Evolutionary conservation across 2,888 invertebrate genomes (phyloP).

Genomic region (Spodoptera picta): DNA sequence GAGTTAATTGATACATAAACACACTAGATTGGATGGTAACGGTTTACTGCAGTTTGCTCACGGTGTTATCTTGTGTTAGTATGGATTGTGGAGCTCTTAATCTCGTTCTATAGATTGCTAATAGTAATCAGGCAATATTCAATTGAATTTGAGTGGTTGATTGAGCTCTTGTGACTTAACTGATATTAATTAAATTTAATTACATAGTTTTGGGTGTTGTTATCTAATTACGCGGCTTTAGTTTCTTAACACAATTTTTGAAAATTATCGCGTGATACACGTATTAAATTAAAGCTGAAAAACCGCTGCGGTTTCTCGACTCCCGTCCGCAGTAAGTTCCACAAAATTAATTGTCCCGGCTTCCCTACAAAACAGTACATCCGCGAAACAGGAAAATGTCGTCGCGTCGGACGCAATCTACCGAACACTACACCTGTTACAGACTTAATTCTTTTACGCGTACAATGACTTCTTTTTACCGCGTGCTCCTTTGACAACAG

Average conservation of each 20-base stretch:
- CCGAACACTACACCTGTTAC: slow-evolving; percentile 47
- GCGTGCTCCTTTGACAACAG: slow-evolving; percentile 20
- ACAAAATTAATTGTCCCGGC: slow-evolving; percentile 28
- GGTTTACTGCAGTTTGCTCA: slow-evolving; percentile 25
- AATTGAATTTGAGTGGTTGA: not conserved
- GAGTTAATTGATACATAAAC: slow-evolving; percentile 40
- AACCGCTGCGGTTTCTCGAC: too few species aligned
- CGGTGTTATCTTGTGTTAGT: slow-evolving; percentile 13
- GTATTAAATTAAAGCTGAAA: too few species aligned
- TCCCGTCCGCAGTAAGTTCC: slow-evolving; percentile 5
- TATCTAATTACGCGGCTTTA: too few species aligned
- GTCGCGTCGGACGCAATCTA: slow-evolving; percentile 26
- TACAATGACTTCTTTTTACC: slow-evolving; percentile 20
- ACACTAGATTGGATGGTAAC: slow-evolving; percentile 26
- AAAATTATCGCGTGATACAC: too few species aligned
- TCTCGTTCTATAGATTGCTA: not conserved
- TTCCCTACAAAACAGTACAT: slow-evolving; percentile 21
- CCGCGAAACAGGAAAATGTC: slow-evolving; percentile 29
- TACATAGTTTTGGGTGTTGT: too few species aligned
- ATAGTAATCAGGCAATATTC: slow-evolving; percentile 4
- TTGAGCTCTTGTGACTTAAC: too few species aligned
- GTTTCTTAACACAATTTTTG: too few species aligned
- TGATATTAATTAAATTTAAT: too few species aligned
- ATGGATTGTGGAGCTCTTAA: not conserved
- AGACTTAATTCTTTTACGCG: slow-evolving; percentile 35